phyloP scores from a whole-genome alignment of 1,140 invertebrate genomes.

The Drosophila mayri region DNA sequence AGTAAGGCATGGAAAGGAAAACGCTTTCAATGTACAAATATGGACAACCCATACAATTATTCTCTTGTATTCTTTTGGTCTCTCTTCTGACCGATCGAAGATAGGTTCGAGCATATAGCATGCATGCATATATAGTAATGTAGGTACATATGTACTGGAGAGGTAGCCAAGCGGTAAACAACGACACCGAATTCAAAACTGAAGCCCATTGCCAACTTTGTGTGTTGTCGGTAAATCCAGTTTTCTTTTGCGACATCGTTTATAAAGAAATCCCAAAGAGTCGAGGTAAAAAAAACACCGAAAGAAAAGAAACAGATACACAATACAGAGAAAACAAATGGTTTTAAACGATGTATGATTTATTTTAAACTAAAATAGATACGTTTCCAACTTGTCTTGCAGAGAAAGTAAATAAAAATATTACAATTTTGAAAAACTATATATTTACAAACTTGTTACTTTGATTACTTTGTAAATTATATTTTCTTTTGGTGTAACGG shows the following conservation, averaged over 20 bases:
- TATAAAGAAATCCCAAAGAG: constrained; percentile 45
- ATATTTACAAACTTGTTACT: neutral
- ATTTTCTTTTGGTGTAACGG: constrained; percentile 15
- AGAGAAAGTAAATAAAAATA: neutral
- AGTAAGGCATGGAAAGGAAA: neutral
- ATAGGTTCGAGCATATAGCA: constrained; percentile 2
- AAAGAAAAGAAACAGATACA: neutral
- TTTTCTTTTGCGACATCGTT: constrained; percentile 55
- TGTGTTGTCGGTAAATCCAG: constrained; percentile 45
- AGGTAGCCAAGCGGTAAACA: constrained; percentile 41
- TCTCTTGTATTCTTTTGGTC: constrained; percentile 22
- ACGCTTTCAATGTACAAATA: constrained; percentile 36
- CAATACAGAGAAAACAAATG: constrained; percentile 13
- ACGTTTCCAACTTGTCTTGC: neutral
- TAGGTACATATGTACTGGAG: constrained; percentile 10
- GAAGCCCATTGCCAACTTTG: constrained; percentile 45
- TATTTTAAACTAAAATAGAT: neutral
- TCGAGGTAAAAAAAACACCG: constrained; percentile 4
- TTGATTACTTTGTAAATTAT: neutral
- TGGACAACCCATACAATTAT: constrained; percentile 33
- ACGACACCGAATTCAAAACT: constrained; percentile 49
- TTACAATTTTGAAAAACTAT: neutral
- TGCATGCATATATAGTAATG: neutral
- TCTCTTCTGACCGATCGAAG: constrained; percentile 16
- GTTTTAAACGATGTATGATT: neutral